Base-by-base conservation (phyloP, 2,888 invertebrate species). In the Oligia strigilis region DNA sequence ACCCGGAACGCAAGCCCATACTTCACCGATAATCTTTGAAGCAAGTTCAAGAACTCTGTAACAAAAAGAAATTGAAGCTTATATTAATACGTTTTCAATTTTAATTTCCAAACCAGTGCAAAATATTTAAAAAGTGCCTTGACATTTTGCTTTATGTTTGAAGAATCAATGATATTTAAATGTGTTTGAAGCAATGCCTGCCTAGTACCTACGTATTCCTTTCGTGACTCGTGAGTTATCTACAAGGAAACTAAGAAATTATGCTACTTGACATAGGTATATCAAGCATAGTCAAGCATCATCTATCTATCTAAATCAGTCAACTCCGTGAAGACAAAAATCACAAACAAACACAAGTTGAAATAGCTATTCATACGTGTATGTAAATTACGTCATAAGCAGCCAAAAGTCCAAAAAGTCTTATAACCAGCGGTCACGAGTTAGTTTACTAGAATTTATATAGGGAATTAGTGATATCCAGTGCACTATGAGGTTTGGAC, bases 1-100 rank as follows among this genome's bases (percentile, higher is more conserved):
- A 96, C 92, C 64, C 94, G 94, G 84, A 88, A 95, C 4, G 94
- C 90, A 2, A 92, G 90, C 0, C 97, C 97, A 89, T 96, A 97
- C 78, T 94, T 93, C 5, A 88, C 64, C 0, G 90, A 84, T 0
- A 94, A 81, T 11, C 81, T 85, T n/a, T 89, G 83, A 17, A 95
- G 36, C 17, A 93, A 83, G 55, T 88, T 85, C 66, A 94, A 88
- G 80, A 95, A 94, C 76, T 93, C 96, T 96, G 94, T 17, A 95
- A 95, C 81, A 86, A 90, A 82, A 83, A 69, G 0, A 72, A 19
- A 19, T 5, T 36, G 4, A 29, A 29, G 17, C 11, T 66, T 46
- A 19, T n/a, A n/a, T 14, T n/a, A 36, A 36, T 36, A n/a, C 4
- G 5, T 49, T 58, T 40, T 36, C 36, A 1, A 58, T 55, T 67